Evolutionary conservation across 2,888 invertebrate species (phyloP).

Genomic region (Seira ritae): DNA sequence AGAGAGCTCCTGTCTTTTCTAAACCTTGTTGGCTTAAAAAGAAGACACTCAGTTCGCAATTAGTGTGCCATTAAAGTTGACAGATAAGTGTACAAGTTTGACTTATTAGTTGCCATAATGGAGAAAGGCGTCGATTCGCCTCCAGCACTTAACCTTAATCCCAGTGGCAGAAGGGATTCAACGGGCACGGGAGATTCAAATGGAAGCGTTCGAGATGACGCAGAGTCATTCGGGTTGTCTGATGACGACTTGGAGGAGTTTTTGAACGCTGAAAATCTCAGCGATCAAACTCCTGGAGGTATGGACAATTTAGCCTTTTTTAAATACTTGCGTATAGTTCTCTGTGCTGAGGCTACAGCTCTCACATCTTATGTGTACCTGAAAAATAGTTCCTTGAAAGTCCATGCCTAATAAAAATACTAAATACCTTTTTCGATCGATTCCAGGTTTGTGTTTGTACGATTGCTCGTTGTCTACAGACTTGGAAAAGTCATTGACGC

Average conservation of each 20-base stretch:
- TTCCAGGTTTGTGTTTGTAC: slow-evolving; percentile 28
- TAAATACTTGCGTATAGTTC: no score
- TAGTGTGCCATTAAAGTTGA: no score
- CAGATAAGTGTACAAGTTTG: no score
- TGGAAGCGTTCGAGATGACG: slow-evolving; percentile 30
- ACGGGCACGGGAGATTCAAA: slow-evolving; percentile 15
- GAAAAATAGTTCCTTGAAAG: no score
- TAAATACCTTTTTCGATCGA: background rate
- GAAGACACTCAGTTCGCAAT: no score
- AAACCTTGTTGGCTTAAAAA: no score
- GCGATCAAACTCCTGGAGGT: slow-evolving; percentile 51
- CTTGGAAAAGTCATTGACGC: slow-evolving; percentile 26
- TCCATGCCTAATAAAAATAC: background rate
- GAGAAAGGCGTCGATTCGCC: background rate
- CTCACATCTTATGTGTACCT: no score
- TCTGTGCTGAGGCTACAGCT: background rate
- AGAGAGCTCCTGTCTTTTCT: no score
- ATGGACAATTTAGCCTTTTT: no score
- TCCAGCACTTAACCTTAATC: background rate
- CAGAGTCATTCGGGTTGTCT: background rate
- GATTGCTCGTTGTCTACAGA: slow-evolving; percentile 43
- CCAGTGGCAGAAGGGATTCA: background rate
- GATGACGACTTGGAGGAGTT: slow-evolving; percentile 47
- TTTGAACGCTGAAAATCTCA: slow-evolving; percentile 35
- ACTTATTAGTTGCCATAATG: no score